Base-by-base conservation (phyloP, 35 echinoderm and acorn worm species). In the Apostichopus californicus region DNA sequence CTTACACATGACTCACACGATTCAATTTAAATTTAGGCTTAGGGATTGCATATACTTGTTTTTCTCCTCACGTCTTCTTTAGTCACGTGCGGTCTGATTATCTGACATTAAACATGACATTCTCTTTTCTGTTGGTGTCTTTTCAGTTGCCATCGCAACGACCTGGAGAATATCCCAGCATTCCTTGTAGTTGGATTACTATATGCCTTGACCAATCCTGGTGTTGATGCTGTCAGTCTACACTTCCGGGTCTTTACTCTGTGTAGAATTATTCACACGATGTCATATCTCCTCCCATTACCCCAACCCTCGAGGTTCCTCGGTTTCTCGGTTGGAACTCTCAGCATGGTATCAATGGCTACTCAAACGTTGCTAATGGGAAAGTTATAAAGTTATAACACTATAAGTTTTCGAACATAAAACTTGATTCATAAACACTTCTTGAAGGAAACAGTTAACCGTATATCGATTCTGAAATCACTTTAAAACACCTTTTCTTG, bases 121-220 rank as follows among this genome's bases (percentile, higher is more conserved):
- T 68, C 64, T 87, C 56, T 17, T 12, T 87, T 57, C 81, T 18
- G 21, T 14, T 25, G 15, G 15, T 81, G 46, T 64, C 20, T 24
- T 78, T 56, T 21, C 78, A 98, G 96, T 68, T 98, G 96, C 77
- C 96, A 98, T 91, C 92, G 81, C 20, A 98, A 98, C 75, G 96
- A 98, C 80, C 20, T 98, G 63, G 96, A 98, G 55, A 98, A 98
- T 81, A 94, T 98, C 91, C 53, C 88, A 10, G 92, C 94, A 73
- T 98, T 98, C 68, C 81, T 96, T 0, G 61, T 80, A 8, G 25
- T 98, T 9, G 96, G 96, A 17, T 79, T 98, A 0, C 78, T 98
- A 2, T 98, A 95, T 90, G 54, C 87, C 5, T 23, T 89, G 1
- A 95, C 77, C 12, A 79, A 79, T 13, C 96, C 94, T 34, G 56